phyloP scores from a whole-genome alignment of 2,888 invertebrate species.

The Spicauda simplicius region DNA sequence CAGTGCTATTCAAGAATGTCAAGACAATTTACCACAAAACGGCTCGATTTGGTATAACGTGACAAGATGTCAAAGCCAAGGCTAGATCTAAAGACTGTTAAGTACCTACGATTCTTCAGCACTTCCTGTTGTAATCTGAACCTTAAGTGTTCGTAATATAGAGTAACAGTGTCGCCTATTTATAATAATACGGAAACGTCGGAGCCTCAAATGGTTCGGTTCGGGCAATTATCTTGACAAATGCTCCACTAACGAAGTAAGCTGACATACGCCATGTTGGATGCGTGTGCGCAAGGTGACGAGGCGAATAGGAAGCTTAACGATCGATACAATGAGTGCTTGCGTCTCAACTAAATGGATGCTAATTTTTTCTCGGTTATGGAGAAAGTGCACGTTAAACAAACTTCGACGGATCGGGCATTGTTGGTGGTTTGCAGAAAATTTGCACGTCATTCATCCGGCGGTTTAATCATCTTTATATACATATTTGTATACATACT shows the following conservation, averaged over 20 bases:
- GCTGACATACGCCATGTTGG: slow-evolving; percentile 61
- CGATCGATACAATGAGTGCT: slow-evolving; percentile 64
- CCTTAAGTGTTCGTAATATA: slow-evolving; percentile 28
- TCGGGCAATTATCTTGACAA: slow-evolving; percentile 78
- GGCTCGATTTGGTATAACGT: slow-evolving; percentile 60
- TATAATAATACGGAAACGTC: slow-evolving; percentile 71
- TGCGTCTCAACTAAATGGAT: slow-evolving; percentile 59
- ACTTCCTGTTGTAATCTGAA: slow-evolving; percentile 11
- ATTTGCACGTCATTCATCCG: slow-evolving; percentile 24
- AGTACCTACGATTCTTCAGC: slow-evolving; percentile 16
- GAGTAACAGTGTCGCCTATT: slow-evolving; percentile 46
- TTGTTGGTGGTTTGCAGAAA: slow-evolving; percentile 37
- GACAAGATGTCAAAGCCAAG: slow-evolving; percentile 70
- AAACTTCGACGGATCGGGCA: slow-evolving; percentile 47
- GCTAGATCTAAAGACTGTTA: slow-evolving; percentile 45
- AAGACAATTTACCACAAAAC: slow-evolving; percentile 55
- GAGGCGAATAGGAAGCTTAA: slow-evolving; percentile 67
- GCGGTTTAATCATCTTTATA: not conserved
- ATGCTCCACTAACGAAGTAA: slow-evolving; percentile 74
- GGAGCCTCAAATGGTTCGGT: slow-evolving; percentile 64
- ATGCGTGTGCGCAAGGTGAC: slow-evolving; percentile 63
- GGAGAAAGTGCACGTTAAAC: slow-evolving; percentile 63
- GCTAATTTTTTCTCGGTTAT: slow-evolving; percentile 54
- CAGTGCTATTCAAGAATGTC: slow-evolving; percentile 41
- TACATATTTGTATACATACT: not conserved